Conservation (phyloP, 2,888 invertebrate genomes). For the Dilophus febrilis region DNA sequence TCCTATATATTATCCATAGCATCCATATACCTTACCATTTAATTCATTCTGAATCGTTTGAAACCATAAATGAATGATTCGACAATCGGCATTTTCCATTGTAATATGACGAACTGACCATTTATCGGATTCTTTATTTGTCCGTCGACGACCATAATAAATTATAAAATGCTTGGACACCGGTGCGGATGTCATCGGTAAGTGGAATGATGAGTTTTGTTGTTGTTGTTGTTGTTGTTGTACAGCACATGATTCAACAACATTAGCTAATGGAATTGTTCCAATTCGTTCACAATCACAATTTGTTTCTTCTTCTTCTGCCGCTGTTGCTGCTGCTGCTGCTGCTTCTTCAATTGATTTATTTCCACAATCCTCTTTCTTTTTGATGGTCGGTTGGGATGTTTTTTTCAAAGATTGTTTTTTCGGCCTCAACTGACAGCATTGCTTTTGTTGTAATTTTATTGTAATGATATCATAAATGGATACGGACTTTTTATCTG, state of each 20-base stretch:
- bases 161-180: constrained; percentile 37
- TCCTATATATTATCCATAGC: too few species aligned
- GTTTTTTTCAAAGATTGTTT: too few species aligned
- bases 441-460: constrained; percentile 10
- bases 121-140: constrained; percentile 32
- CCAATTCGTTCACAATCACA: constrained; percentile 5
- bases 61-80: constrained; percentile 45
- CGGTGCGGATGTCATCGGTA: neutral
- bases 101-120: constrained; percentile 40
- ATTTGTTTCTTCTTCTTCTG: constrained; percentile 14
- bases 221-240: constrained; percentile 13
- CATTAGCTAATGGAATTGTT: too few species aligned
- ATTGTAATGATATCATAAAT: constrained; percentile 35
- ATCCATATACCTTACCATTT: constrained; percentile 25
- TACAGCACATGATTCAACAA: constrained; percentile 15
- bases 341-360: too few species aligned
- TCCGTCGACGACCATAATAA: constrained; percentile 36
- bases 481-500: constrained; percentile 37
- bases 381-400: too few species aligned
- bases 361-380: too few species aligned
- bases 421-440: too few species aligned
- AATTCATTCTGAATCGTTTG: constrained; percentile 37
- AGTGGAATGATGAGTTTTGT: constrained; percentile 5
- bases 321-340: constrained; percentile 17
- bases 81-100: constrained; percentile 39